Evolutionary conservation across 30 jellyfish, hydroid and myxozoan species (phyloP), one percentile per base, ranked within the genome.

Genomic region (Aurelia coerulea): DNA sequence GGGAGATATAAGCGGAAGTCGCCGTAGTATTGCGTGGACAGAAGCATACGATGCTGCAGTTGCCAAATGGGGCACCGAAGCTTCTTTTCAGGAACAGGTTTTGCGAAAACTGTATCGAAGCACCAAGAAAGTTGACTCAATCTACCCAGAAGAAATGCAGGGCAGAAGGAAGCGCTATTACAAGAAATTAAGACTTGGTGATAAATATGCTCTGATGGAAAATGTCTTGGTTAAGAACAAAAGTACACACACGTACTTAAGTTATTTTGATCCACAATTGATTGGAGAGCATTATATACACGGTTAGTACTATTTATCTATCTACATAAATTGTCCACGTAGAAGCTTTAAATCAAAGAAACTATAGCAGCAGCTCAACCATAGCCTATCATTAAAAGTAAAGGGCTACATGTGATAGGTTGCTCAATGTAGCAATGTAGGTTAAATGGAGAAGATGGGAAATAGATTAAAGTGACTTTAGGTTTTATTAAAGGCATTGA

Each of bases 31-130:
- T 62, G 86, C 85, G 2, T 83, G 92, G 92, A 29, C 86, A 4
- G 92, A 72, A 19, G 85, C 85, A 10, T 76, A 51, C 37, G 92
- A 83, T 12, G 79, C 86, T 17, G 92, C 92, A 32, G 64, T 83
- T 10, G 37, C 32, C 10, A 83, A 83, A 60, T 83, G 92, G 92
- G 85, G 81, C n/a, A 49, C 86, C 14, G 92, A 83, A 59, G 79
- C 92, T n/a, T 69, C 79, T 62, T 83, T 83, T 83, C 92, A 83
- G 63, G 92, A 83, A 41, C 92, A 83, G 64, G 86, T 83, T 39
- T 60, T 83, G 62, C 71, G 50, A 56, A 70, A 64, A 35, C 68
- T 83, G 72, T 68, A 10, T 23, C 78, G 92, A 10, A 76, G 58
- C 3, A 54, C 31, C 70, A 83, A 83, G 64, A 83, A 83, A 59